phyloP scores from a whole-genome alignment of 2,113 vertebrate genomes.

The Periophthalmus modestus region DNA sequence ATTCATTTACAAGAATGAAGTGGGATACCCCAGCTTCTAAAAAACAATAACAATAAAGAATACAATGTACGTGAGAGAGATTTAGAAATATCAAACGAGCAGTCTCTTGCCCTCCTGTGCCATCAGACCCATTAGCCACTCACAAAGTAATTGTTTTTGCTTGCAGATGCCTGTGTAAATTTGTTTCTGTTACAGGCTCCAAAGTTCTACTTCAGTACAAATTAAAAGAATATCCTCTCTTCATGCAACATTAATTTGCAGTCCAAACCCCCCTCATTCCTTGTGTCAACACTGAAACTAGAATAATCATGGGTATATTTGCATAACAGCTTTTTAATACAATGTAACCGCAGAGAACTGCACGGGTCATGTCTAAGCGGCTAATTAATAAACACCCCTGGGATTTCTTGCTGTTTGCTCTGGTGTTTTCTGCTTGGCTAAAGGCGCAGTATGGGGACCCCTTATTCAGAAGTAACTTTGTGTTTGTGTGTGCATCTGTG shows the following conservation, averaged over 20 bases:
- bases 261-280: conserved; percentile 37
- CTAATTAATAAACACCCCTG: conserved; percentile 9
- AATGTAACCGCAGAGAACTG: not conserved
- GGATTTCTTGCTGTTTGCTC: conserved; percentile 26
- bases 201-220: not conserved
- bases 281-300: conserved; percentile 11
- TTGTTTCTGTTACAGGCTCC: not conserved
- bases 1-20: too few species aligned
- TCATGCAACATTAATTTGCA: conserved; percentile 6
- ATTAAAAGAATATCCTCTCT: not conserved
- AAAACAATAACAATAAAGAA: not conserved
- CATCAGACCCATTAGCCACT: too few species aligned
- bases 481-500: conserved; percentile 15
- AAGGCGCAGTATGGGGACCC: conserved; percentile 34
- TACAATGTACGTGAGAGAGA: not conserved
- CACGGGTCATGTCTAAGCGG: not conserved
- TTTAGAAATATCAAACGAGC: not conserved
- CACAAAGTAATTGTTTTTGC: not conserved
- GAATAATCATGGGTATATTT: conserved; percentile 25
- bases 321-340: conserved; percentile 24
- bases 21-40: too few species aligned
- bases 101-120: not conserved
- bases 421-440: conserved; percentile 17
- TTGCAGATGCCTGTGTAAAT: not conserved
- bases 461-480: conserved; percentile 47